Conservation (phyloP, 2,888 invertebrate species). For the Ochlodes sylvanus region DNA sequence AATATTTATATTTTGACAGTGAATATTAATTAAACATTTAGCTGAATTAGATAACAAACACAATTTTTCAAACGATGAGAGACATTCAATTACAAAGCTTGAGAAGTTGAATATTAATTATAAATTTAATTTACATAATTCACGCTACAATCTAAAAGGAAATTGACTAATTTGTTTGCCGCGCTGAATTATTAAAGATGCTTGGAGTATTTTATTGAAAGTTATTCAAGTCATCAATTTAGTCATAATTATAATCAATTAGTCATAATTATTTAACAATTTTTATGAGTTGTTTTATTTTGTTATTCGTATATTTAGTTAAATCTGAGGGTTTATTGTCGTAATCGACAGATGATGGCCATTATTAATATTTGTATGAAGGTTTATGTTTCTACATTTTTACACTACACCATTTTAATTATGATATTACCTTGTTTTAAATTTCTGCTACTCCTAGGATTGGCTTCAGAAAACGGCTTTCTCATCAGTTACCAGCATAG, state of each 20-base stretch:
- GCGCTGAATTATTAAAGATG: background rate
- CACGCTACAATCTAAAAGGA: background rate
- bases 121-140: background rate
- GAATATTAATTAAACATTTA: too few species aligned
- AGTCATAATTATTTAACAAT: background rate
- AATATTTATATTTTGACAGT: too few species aligned
- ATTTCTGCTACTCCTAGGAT: too few species aligned
- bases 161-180: background rate
- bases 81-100: background rate
- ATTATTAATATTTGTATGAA: too few species aligned
- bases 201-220: background rate
- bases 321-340: too few species aligned
- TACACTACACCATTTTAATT: too few species aligned
- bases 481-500: too few species aligned
- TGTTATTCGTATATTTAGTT: background rate
- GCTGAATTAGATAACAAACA: too few species aligned
- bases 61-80: background rate
- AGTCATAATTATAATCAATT: background rate
- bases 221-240: background rate
- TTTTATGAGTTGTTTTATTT: slow-evolving; percentile 1
- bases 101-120: background rate
- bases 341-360: too few species aligned
- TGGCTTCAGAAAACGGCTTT: too few species aligned
- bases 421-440: too few species aligned
- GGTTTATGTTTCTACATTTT: too few species aligned